phyloP scores from a whole-genome alignment of 2,113 vertebrate genomes.

The Copsychus sechellarum region DNA sequence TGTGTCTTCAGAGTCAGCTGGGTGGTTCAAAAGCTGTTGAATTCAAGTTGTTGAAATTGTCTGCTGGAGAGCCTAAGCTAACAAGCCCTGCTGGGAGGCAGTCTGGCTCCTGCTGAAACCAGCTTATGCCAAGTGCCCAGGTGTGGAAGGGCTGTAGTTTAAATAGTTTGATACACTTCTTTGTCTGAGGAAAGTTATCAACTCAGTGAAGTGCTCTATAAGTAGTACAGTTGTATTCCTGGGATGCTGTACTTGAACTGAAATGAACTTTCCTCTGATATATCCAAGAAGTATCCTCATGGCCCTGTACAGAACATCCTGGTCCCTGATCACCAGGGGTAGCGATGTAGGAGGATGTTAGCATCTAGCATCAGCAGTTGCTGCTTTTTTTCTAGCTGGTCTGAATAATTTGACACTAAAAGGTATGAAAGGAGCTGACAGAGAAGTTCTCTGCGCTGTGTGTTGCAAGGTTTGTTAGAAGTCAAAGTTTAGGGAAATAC shows the following conservation, averaged over 20 bases:
- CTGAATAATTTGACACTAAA: conserved; percentile 27
- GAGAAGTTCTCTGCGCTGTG: background rate
- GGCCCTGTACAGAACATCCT: background rate
- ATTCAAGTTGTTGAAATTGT: background rate
- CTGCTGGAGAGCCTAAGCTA: background rate
- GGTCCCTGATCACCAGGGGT: background rate
- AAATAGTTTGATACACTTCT: background rate
- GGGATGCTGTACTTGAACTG: background rate
- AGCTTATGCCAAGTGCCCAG: background rate
- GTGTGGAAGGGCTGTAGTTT: background rate
- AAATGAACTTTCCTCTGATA: background rate
- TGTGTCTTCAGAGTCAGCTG: background rate
- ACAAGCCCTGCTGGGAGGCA: background rate
- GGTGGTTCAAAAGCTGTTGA: background rate
- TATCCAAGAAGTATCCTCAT: background rate
- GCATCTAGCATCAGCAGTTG: conserved; percentile 9
- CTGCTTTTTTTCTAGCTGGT: background rate
- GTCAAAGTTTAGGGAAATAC: background rate
- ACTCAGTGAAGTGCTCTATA: background rate
- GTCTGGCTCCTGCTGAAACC: background rate
- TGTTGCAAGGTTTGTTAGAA: background rate
- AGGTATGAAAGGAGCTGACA: background rate
- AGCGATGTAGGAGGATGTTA: background rate
- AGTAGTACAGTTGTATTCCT: background rate
- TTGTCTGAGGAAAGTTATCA: background rate